phyloP scores from a whole-genome alignment of 2,888 invertebrate genomes.

The Melieria omissa region DNA sequence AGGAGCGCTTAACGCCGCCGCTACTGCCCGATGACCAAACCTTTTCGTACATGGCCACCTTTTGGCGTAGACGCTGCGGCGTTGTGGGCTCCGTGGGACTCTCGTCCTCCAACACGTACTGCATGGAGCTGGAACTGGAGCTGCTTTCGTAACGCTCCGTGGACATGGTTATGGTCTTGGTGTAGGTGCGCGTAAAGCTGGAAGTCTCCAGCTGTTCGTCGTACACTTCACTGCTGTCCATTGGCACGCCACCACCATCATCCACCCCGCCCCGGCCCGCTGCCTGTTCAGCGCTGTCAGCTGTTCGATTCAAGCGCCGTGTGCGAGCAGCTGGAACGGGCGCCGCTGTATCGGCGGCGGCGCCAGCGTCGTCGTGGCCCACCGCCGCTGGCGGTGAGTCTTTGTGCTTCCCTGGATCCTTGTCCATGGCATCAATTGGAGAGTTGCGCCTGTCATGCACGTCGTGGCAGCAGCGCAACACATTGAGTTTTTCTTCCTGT shows the following conservation, averaged over 20 bases:
- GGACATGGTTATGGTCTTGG: slow-evolving; percentile 55
- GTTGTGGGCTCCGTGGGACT: slow-evolving; percentile 47
- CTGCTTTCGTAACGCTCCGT: slow-evolving; percentile 40
- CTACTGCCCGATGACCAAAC: slow-evolving; percentile 73
- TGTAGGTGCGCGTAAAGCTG: slow-evolving; percentile 54
- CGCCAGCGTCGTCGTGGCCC: slow-evolving; percentile 34
- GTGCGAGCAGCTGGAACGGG: slow-evolving; percentile 59
- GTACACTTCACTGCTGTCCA: slow-evolving; percentile 4
- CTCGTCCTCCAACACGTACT: slow-evolving; percentile 47
- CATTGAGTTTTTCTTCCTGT: slow-evolving; percentile 46
- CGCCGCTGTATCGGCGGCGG: slow-evolving; percentile 36
- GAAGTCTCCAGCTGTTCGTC: slow-evolving; percentile 53
- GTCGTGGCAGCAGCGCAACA: slow-evolving; percentile 23
- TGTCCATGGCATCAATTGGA: slow-evolving; percentile 59
- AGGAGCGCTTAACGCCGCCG: slow-evolving; percentile 51
- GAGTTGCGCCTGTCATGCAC: slow-evolving; percentile 39
- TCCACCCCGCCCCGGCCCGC: too few relatives aligned
- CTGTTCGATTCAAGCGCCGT: slow-evolving; percentile 51
- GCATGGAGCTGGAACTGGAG: slow-evolving; percentile 39
- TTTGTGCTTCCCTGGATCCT: slow-evolving; percentile 57
- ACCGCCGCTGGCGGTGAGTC: slow-evolving; percentile 54
- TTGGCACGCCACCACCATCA: neutral
- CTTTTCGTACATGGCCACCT: slow-evolving; percentile 84
- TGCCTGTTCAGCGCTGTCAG: slow-evolving; percentile 30
- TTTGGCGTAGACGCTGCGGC: slow-evolving; percentile 73